Base-by-base conservation (phyloP, 1,140 invertebrate species). In the Eumaeus atala region DNA sequence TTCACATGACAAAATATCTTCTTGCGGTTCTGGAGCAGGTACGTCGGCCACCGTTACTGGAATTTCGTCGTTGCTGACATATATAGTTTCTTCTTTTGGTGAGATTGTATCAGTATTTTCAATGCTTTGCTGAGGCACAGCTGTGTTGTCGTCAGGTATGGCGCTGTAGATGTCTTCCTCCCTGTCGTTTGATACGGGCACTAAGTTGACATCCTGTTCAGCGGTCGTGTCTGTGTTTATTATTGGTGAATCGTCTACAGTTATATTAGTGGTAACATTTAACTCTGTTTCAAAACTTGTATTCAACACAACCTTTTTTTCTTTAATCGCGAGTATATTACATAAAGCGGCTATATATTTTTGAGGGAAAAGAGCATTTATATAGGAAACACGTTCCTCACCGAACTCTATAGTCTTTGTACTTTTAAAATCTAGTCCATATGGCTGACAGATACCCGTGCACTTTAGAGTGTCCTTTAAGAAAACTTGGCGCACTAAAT, bases 261-360 rank as follows among this genome's bases (percentile, higher is more conserved):
- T 89, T 54, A 85, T 67, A 74, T 89, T 89, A 51, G 73, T 78
- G 61, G 84, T 88, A 63, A 83, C 76, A 63, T 89, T 87, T 48
- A 75, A 61, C 77, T 89, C 85, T 36, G 77, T 82, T 70, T 89
- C 87, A 61, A 81, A 88, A 60, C 89, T 91, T 2, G 89, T 87
- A 66, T 93, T 93, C 48, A 92, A 75, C n/a, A 90, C 88, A n/a
- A 91, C 89, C 75, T 92, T 92, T 49, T 90, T 90, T 58, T 92
- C 90, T 38, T 89, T 88, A 38, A 91, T 89, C 3, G 92, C 92
- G 16, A 93, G 72, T 36, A 91, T 87, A 73, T 94, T 94, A 74
- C 94, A 96, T 40, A 95, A 81, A n/a, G 93, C 93, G 9, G 93
- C 90, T 50, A 95, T 77, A 70, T 93, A 93, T 61, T 92, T 91